phyloP scores from a whole-genome alignment of 2,888 invertebrate species.

The Aquatica leii region DNA sequence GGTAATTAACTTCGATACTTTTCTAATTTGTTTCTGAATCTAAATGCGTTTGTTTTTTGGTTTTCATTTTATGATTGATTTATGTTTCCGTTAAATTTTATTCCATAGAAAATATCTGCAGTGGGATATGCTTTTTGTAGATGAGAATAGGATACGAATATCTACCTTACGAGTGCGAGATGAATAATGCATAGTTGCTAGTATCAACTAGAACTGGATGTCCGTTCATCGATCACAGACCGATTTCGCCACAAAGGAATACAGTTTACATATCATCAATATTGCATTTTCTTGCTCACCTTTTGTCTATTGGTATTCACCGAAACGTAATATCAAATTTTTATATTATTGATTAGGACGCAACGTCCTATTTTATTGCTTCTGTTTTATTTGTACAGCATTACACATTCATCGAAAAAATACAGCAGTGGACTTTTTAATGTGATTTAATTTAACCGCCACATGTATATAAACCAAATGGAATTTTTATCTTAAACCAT shows the following conservation, averaged over 20 bases:
- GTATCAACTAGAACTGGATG: conserved; percentile 45
- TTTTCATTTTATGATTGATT: conserved; percentile 30
- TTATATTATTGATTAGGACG: conserved; percentile 13
- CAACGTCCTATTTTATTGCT: background rate
- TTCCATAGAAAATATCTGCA: conserved; percentile 47
- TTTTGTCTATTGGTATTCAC: conserved; percentile 19
- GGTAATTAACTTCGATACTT: background rate
- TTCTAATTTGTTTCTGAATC: background rate
- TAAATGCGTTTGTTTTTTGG: conserved; percentile 1
- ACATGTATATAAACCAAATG: too few relatives aligned
- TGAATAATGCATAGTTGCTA: conserved; percentile 54
- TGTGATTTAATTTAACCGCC: too few relatives aligned
- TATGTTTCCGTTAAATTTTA: conserved; percentile 50
- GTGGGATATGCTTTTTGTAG: conserved; percentile 45
- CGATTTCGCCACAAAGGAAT: conserved; percentile 52
- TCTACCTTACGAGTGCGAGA: conserved; percentile 44
- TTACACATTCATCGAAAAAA: too few relatives aligned
- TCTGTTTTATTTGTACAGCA: background rate
- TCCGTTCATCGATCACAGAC: conserved; percentile 55
- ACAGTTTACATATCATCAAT: conserved; percentile 55
- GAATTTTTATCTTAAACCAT: too few relatives aligned
- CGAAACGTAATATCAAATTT: background rate
- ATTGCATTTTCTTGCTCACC: conserved; percentile 36
- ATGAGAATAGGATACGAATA: conserved; percentile 50
- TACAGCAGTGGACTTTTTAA: too few relatives aligned